phyloP scores from a whole-genome alignment of 2,797 vertebrate species.

The Syngnathus rostellatus region DNA sequence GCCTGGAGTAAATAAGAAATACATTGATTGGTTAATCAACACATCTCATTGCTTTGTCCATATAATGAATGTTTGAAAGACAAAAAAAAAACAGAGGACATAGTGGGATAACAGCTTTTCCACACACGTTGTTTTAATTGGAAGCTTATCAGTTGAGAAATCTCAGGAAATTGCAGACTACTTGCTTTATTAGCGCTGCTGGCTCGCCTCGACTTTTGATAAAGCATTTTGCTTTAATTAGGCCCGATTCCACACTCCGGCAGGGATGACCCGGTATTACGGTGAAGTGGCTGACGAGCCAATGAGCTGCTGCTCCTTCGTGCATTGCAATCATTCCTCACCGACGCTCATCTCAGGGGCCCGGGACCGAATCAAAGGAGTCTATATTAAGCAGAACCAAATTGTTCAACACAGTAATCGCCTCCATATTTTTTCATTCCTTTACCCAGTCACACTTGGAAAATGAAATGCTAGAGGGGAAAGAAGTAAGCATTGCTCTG shows the following conservation, averaged over 20 bases:
- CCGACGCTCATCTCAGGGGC: slow-evolving; percentile 47
- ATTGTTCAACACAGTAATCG: slow-evolving; percentile 69
- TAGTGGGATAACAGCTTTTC: not conserved
- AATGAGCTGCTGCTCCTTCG: slow-evolving; percentile 38
- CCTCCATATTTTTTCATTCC: slow-evolving; percentile 46
- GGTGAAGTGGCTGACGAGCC: slow-evolving; percentile 53
- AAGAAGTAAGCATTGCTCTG: slow-evolving; percentile 58
- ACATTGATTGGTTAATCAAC: not conserved
- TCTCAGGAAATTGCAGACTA: slow-evolving; percentile 60
- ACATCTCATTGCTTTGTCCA: not conserved
- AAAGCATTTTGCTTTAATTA: slow-evolving; percentile 75
- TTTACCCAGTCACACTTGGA: slow-evolving; percentile 27
- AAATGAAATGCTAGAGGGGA: slow-evolving; percentile 49
- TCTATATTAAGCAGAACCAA: slow-evolving; percentile 67
- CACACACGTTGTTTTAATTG: slow-evolving; percentile 48
- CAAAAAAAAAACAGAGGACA: too few relatives aligned
- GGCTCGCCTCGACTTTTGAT: slow-evolving; percentile 52
- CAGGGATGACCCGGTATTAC: slow-evolving; percentile 60
- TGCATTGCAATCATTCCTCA: slow-evolving; percentile 59
- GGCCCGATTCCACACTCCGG: slow-evolving; percentile 66
- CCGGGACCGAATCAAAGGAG: slow-evolving; percentile 59
- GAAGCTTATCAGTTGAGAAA: slow-evolving; percentile 60
- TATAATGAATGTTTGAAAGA: not conserved
- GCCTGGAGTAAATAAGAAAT: not conserved
- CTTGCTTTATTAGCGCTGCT: slow-evolving; percentile 53